Evolutionary conservation across 1,140 invertebrate species (phyloP), one percentile per base, ranked within the genome.

Genomic region (Hormaphis cornu): DNA sequence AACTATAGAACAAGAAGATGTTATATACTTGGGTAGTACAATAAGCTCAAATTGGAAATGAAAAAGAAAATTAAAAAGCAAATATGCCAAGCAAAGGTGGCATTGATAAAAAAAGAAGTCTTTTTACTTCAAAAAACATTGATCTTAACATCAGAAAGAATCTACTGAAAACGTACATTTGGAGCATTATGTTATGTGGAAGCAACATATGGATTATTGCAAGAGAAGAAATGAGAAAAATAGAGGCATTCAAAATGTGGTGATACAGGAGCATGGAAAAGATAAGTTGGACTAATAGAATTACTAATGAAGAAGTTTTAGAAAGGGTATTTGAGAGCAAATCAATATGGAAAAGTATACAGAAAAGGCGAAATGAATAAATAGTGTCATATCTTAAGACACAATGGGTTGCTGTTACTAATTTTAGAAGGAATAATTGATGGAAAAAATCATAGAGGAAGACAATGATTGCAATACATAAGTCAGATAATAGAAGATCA

Each of bases 321-420:
- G 44, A 46, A 46, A 46, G 12, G 10, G n/a, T 46, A 46, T 46
- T 20, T 12, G 44, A 3, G n/a, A 46, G 44, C 3, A 8, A 40
- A 40, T 40, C 5, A 40, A 40, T 40, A 12, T 40, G 35, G 35
- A 40, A 40, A 12, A 40, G n/a, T 20, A 46, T 46, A 46, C 44
- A 10, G 44, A 46, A 46, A 46, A 22, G 44, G 44, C 12, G 44
- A 46, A 44, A 8, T 42, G 46, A 40, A 40, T 33, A 22, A 22
- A 69, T 69, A 61, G 26, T 30, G n/a, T 20, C 58, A 61, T 37
- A 61, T n/a, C 7, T 40, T 61, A 61, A 35, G 58, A 37, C 24
- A 61, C 37, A 40, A 24, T 22, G 58, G 28, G 16, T 35, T 61
- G 22, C 30, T 33, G 16, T 14, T 14, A 37, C 30, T 14, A 61